Conservation (phyloP, 35 echinoderm and acorn worm species). For the Stichopus chloronotus region DNA sequence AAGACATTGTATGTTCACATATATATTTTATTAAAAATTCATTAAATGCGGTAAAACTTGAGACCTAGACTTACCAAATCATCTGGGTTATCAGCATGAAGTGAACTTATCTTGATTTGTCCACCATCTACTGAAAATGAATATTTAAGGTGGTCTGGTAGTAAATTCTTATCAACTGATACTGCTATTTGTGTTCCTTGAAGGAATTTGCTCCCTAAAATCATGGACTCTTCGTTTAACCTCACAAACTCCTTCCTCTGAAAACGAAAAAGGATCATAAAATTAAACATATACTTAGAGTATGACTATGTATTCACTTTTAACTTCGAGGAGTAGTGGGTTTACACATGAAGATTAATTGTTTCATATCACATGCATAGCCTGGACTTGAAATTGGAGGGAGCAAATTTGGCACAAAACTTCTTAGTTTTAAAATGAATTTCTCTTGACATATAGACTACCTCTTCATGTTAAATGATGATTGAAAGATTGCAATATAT, state of each 20-base stretch:
- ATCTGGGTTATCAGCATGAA: conserved; percentile 79
- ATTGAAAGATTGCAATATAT: too few relatives aligned
- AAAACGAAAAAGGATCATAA: conserved; percentile 22
- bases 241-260: conserved; percentile 88
- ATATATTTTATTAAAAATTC: neutral
- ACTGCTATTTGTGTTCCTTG: conserved; percentile 79
- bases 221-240: conserved; percentile 84
- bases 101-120: conserved; percentile 66
- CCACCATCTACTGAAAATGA: conserved; percentile 78
- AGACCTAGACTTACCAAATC: conserved; percentile 61
- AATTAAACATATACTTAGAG: neutral
- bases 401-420: too few relatives aligned
- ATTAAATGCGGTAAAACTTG: neutral
- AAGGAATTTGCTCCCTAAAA: conserved; percentile 78
- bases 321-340: too few relatives aligned
- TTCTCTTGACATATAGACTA: too few relatives aligned
- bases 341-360: too few relatives aligned
- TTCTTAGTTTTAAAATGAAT: too few relatives aligned
- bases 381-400: too few relatives aligned
- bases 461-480: too few relatives aligned
- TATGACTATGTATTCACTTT: too few relatives aligned
- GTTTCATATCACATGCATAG: too few relatives aligned
- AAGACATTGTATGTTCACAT: neutral
- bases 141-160: conserved; percentile 82
- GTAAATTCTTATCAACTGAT: conserved; percentile 60